Percentiles rank a stretch among this genome's conserved stretches.
phyloP scores from a whole-genome alignment of 1,140 invertebrate species.

The Hypsibius dujardini region DNA sequence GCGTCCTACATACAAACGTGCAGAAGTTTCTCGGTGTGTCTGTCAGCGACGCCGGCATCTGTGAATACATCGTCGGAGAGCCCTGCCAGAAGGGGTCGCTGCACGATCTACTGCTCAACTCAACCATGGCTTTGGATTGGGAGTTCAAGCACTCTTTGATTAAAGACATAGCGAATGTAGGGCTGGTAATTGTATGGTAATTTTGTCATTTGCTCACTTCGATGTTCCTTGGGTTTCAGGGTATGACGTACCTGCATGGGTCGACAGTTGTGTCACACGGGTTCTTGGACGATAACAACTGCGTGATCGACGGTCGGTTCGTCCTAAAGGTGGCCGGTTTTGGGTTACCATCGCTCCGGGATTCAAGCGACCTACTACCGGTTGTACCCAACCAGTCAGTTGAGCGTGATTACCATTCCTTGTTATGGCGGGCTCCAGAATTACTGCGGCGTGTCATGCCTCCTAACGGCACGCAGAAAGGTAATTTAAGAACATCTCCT shows the following conservation, averaged over 20 bases:
- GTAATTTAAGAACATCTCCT: constrained; percentile 33
- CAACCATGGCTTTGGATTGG: not conserved
- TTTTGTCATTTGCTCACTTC: too few relatives aligned
- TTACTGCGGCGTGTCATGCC: constrained; percentile 50
- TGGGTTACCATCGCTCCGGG: constrained; percentile 47
- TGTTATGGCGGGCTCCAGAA: constrained; percentile 91
- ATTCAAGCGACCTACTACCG: constrained; percentile 27
- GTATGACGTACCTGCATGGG: constrained; percentile 78
- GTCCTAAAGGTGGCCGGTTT: constrained; percentile 94
- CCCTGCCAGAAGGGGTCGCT: not conserved
- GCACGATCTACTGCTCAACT: not conserved
- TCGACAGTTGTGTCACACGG: constrained; percentile 80
- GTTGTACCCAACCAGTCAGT: constrained; percentile 35
- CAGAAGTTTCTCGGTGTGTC: not conserved
- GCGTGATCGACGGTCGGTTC: constrained; percentile 89
- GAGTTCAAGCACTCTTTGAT: constrained; percentile 1
- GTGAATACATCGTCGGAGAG: constrained; percentile 9
- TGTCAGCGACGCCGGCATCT: not conserved
- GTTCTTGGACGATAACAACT: constrained; percentile 86
- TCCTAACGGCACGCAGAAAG: constrained; percentile 38
- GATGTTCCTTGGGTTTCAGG: constrained; percentile 29
- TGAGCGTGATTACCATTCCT: constrained; percentile 18
- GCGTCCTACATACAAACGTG: not conserved
- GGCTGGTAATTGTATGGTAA: too few relatives aligned
- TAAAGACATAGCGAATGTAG: constrained; percentile 34